phyloP scores from a whole-genome alignment of 2,113 vertebrate genomes.

The Tringa solitaria region DNA sequence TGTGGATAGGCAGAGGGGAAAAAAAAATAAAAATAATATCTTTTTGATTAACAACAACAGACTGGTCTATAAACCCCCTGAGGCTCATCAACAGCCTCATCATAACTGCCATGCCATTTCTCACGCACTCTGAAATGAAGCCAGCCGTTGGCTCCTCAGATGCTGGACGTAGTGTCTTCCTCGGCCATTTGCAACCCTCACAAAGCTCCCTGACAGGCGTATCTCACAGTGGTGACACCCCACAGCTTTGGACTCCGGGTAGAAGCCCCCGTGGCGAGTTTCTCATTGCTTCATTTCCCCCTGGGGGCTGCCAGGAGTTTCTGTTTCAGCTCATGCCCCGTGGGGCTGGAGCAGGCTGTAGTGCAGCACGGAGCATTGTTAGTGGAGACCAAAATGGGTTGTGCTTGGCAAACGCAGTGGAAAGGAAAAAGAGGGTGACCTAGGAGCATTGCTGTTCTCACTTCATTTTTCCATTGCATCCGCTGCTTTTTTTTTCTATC shows the following conservation, averaged over 20 bases:
- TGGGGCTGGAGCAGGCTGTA: not conserved
- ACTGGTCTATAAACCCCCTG: not conserved
- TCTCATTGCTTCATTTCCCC: not conserved
- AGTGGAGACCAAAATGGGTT: not conserved
- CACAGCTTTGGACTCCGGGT: not conserved
- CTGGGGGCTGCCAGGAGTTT: not conserved
- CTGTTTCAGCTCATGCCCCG: not conserved
- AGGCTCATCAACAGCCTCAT: not conserved
- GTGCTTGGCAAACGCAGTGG: constrained; percentile 57
- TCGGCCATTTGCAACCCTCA: not conserved
- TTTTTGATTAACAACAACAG: not conserved
- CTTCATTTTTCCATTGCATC: constrained; percentile 70
- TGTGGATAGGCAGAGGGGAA: not conserved
- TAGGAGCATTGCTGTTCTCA: constrained; percentile 45
- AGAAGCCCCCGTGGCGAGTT: not conserved
- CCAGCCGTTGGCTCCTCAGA: rapidly evolving
- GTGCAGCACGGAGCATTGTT: not conserved
- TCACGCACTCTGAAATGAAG: not conserved
- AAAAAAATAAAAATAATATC: not conserved
- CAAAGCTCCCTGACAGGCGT: not conserved
- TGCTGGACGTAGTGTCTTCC: not conserved
- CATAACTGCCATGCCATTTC: not conserved
- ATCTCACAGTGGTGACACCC: not conserved
- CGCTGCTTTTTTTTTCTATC: not conserved
- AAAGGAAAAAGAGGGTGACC: constrained; percentile 61